Evolutionary conservation across 2,113 vertebrate genomes (phyloP), one percentile per base, ranked within the genome.

Genomic region (Hippocampus mohnikei): DNA sequence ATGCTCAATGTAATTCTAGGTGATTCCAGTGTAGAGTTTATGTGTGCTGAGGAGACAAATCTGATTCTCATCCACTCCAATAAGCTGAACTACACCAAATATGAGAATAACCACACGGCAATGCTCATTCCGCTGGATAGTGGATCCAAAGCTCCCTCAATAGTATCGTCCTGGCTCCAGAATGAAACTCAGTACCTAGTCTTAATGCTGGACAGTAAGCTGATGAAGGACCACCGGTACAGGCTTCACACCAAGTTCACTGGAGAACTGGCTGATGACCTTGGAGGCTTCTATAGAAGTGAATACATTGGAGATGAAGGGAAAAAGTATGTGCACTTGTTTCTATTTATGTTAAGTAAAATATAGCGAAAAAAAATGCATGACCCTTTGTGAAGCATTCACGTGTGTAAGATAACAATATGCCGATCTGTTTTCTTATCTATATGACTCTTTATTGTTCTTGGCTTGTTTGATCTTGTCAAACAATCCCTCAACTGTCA

Each of bases 51-150:
- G 20, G 62, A 91, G 21, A 98, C 96, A 0, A 0, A 93, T 41
- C 59, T 95, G 81, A 94, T 99, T 82, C 87, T 98, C 23, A 95
- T 99, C 74, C 96, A 98, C 89, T 95, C 94, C 88, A 95, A 96
- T 40, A 94, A 94, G 46, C 93, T 98, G 50, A 93, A 92, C 71
- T 93, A 95, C 84, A 93, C 88, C 1, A 0, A 0, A 0, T 21
- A 55, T 0, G 18, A 62, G 0, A 71, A 46, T 0, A 2, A 0
- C 1, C 74, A 86, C 2, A 2, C 1, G 0, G 80, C 83, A 3
- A 60, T 0, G 0, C 79, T 95, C 0, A 0, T 29, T 86, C 60
- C 86, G 1, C 3, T 85, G 27, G 6, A 0, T 0, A 23, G 5
- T 6, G 1, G 71, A 8, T 0, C 0, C 50, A 23, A 0, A 0